A percentile compares a stretch with the other conserved stretches of the same genome.
phyloP scores from a whole-genome alignment of 2,888 invertebrate genomes.

The Mystacides longicornis region DNA sequence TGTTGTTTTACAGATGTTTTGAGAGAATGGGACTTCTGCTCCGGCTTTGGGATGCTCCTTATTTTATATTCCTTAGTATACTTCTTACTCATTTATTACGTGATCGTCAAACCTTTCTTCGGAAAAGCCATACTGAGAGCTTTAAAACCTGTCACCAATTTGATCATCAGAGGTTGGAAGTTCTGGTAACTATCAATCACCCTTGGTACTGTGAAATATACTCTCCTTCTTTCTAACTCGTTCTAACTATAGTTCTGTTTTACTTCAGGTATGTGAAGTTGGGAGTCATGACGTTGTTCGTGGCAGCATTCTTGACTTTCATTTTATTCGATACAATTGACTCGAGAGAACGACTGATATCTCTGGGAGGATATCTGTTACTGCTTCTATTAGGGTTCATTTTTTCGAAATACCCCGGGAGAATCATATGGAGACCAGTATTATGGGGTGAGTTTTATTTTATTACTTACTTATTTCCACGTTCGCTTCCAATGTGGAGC shows the following conservation, averaged over 20 bases:
- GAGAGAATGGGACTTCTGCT: conserved; percentile 42
- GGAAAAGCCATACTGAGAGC: conserved; percentile 37
- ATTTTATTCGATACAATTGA: conserved; percentile 58
- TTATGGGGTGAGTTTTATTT: conserved; percentile 65
- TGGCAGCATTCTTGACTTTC: conserved; percentile 49
- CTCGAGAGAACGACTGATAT: conserved; percentile 53
- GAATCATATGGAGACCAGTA: conserved; percentile 64
- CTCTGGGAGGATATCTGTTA: conserved; percentile 57
- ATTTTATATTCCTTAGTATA: conserved; percentile 55
- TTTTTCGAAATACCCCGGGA: conserved; percentile 48
- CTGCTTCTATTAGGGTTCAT: conserved; percentile 52
- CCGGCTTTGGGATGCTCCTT: conserved; percentile 66
- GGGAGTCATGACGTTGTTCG: conserved; percentile 37
- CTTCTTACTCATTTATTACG: conserved; percentile 55
- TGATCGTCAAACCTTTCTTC: conserved; percentile 52
- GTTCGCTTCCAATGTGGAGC: no score
- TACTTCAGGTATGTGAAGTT: conserved; percentile 44
- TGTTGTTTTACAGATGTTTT: conserved; percentile 9
- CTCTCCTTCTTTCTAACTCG: no score
- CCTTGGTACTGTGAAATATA: background rate
- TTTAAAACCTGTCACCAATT: conserved; percentile 34
- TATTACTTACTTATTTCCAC: no score
- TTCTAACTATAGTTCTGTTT: background rate
- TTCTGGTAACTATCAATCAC: conserved; percentile 32
- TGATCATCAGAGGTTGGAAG: conserved; percentile 31